These are phyloP conservation scores for Coreoperca whiteheadi DNA, from an alignment of 2,113 vertebrate species.

Conservation along the genomic window DNA sequence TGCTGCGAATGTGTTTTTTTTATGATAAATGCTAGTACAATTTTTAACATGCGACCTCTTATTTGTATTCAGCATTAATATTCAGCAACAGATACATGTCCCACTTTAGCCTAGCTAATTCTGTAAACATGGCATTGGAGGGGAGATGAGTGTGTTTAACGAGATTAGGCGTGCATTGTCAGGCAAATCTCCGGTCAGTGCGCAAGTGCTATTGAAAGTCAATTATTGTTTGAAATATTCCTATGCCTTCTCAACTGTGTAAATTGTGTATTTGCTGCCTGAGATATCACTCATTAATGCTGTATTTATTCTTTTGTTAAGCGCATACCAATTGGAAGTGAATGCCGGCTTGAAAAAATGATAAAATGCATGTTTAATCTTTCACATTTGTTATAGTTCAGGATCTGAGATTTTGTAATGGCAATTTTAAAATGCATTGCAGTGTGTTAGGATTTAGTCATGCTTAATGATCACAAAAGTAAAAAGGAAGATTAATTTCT, in stretches of 20 bases:
- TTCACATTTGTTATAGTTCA: conserved; percentile 5
- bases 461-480: background rate
- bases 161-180: conserved; percentile 88
- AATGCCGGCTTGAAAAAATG: background rate
- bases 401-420: background rate
- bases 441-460: background rate
- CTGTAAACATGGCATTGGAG: conserved; percentile 86
- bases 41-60: conserved; percentile 75
- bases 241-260: conserved; percentile 59
- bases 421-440: background rate
- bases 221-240: conserved; percentile 81
- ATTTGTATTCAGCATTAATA: conserved; percentile 76
- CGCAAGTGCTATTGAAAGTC: conserved; percentile 83
- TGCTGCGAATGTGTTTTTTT: conserved; percentile 58
- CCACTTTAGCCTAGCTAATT: conserved; percentile 82
- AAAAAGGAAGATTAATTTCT: background rate
- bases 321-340: background rate
- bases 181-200: conserved; percentile 85
- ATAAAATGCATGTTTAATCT: conserved; percentile 14
- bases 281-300: conserved; percentile 39
- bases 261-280: conserved; percentile 58
- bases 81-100: conserved; percentile 76
- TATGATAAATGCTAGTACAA: conserved; percentile 57
- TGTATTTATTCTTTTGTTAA: conserved; percentile 43
- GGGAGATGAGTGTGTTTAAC: conserved; percentile 85